Evolutionary conservation across 2,888 invertebrate genomes (phyloP), one percentile per base, ranked within the genome.

Genomic region (Pyrrhia umbra): DNA sequence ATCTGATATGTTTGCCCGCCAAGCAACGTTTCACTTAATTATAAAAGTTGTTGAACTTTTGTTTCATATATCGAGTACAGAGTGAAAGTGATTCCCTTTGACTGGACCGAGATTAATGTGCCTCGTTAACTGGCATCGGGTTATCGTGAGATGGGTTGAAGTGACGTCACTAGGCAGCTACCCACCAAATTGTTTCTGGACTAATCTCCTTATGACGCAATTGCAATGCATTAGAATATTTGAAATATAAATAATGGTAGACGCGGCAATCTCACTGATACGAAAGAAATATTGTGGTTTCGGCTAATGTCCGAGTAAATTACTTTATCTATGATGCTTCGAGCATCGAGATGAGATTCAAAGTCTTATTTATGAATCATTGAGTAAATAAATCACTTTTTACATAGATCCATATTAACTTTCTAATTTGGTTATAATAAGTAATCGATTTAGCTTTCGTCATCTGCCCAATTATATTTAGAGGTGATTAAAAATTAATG

Each of bases 31-130:
- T 79, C 81, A 71, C 74, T 76, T 79, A 75, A 80, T 81, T 81
- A 81, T 73, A 81, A 79, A 80, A 77, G 72, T 69, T 81, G 79
- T 80, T 81, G 80, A 75, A 80, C 80, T 79, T 79, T 80, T 79
- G 80, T 75, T 78, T 79, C 68, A 70, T 70, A 69, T 71, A 66
- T 79, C 74, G 63, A 81, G 70, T 76, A 47, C 81, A 73, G 81
- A 90, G 90, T 88, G 90, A 90, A 90, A 90, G 90, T 90, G 89
- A 89, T 89, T 80, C 85, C 88, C 86, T 86, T 86, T 83, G 82
- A 83, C 82, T 75, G 79, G 67, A 69, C 71, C 81, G 80, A 86
- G 89, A 90, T 89, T 87, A 88, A 90, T 89, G 85, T 74, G 58
- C 30, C 81, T 84, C 83, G 79, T 86, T 86, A 85, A 65, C 77